Evolutionary conservation across 2,888 invertebrate species (phyloP), one percentile per base, ranked within the genome.

Genomic region (Dynastes grantii): DNA sequence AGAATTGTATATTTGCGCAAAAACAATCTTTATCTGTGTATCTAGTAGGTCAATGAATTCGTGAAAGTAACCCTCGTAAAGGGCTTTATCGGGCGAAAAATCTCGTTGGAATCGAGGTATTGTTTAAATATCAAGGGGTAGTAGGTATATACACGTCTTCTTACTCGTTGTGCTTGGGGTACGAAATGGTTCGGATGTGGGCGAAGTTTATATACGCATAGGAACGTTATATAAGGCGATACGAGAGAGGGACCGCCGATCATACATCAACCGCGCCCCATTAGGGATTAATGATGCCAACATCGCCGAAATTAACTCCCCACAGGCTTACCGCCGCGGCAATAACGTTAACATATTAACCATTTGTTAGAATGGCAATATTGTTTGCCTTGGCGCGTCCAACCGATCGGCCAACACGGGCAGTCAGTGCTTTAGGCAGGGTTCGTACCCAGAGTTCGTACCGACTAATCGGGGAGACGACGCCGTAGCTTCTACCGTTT

Each of bases 341-440:
- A 89, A 89, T 89, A 89, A 89, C 88, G 89, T 87, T 89, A 89
- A 89, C 89, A 89, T 89, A 89, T 89, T 89, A 89, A 89, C 89
- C 89, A 89, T 89, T 89, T 89, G 89, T 89, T 89, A 89, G 87
- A 87, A 88, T 87, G 87, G 87, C 88, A 88, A 85, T 85, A 85
- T 85, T 77, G 76, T 70, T 73, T 73, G 73, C 58, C 73, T 58
- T 40, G 58, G 37, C 58, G 51, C 73, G 73, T 37, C 73, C 51
- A 37, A 37, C 51, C 49, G 70, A 29, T 27, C 70, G 55, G 22
- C 55, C 5, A 22, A 22, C 55, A 5, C 3, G 40, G 68, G 68
- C 49, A 27, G 68, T n/a, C 51, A 9, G 2, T 6, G 51, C 55
- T 9, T 51, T 51, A 27, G 68, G 8, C 51, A 22, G 49, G 27